Evolutionary conservation across 2,113 vertebrate species (phyloP).

Genomic region (Xiphophorus hellerii): DNA sequence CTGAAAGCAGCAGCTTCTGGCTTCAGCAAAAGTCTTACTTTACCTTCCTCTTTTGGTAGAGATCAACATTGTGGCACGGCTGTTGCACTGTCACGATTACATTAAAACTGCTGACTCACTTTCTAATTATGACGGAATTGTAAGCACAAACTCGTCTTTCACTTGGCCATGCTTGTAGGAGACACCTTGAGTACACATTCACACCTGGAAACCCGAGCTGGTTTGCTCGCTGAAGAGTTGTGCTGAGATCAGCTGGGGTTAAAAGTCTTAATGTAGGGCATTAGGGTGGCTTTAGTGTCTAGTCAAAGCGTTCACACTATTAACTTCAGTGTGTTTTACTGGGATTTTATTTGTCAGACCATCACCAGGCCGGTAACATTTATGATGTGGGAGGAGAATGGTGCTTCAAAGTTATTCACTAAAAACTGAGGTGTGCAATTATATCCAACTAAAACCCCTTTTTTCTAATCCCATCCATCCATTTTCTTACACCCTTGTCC

Average conservation of each 20-base stretch:
- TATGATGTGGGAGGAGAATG: no score
- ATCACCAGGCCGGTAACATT: no score
- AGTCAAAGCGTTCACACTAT: no score
- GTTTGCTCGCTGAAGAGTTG: accelerated
- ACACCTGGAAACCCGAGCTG: background rate
- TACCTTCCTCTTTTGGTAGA: background rate
- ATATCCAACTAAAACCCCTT: no score
- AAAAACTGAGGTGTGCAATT: no score
- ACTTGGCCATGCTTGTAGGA: background rate
- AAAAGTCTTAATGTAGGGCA: background rate
- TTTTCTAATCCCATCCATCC: no score
- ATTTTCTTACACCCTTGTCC: no score
- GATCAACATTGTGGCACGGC: background rate
- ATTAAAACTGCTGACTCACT: background rate
- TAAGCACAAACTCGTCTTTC: background rate
- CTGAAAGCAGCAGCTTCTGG: background rate
- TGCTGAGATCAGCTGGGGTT: background rate
- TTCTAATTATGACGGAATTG: background rate
- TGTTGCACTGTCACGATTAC: no score
- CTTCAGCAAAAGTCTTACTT: background rate
- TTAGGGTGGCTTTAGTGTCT: background rate
- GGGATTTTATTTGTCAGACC: no score
- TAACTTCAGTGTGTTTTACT: no score
- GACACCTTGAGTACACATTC: conserved; percentile 22
- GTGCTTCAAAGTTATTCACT: no score